phyloP scores from a whole-genome alignment of 2,888 invertebrate genomes.

The Rhogogaster chlorosoma region DNA sequence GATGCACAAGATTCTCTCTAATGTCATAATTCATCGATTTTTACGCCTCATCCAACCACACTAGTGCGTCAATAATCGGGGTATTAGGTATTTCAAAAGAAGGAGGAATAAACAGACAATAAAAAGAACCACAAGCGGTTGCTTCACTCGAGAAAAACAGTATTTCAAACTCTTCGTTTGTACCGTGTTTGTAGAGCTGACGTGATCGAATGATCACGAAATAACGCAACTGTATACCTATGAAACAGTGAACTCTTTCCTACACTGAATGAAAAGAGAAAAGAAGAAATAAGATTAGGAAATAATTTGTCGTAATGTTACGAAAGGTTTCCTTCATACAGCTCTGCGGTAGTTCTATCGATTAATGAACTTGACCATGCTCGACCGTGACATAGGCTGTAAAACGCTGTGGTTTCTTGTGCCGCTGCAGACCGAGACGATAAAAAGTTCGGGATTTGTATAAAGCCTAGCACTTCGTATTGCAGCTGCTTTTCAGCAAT shows the following conservation, averaged over 20 bases:
- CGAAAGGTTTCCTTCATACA: not conserved
- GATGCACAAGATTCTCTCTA: not conserved
- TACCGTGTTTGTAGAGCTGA: not conserved
- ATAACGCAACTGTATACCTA: not conserved
- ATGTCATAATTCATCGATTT: not conserved
- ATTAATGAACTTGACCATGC: slow-evolving; percentile 44
- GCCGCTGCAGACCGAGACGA: not conserved
- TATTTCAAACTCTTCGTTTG: not conserved
- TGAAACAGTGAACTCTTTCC: not conserved
- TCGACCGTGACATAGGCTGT: slow-evolving; percentile 28
- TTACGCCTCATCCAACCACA: not conserved
- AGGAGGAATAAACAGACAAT: not conserved
- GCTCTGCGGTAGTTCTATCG: not conserved
- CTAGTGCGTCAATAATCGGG: not conserved
- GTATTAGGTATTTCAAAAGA: not conserved
- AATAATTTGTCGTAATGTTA: not conserved
- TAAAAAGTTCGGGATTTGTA: not conserved
- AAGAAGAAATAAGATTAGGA: not conserved
- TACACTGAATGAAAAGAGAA: not conserved
- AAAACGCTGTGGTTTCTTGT: slow-evolving; percentile 3
- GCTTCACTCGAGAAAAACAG: not conserved
- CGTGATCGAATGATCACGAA: not conserved
- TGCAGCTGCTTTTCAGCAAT: not conserved
- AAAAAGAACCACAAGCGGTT: not conserved
- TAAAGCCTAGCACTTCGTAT: not conserved